phyloP scores from a whole-genome alignment of 2,888 invertebrate genomes.

The Drosophila macrospina region DNA sequence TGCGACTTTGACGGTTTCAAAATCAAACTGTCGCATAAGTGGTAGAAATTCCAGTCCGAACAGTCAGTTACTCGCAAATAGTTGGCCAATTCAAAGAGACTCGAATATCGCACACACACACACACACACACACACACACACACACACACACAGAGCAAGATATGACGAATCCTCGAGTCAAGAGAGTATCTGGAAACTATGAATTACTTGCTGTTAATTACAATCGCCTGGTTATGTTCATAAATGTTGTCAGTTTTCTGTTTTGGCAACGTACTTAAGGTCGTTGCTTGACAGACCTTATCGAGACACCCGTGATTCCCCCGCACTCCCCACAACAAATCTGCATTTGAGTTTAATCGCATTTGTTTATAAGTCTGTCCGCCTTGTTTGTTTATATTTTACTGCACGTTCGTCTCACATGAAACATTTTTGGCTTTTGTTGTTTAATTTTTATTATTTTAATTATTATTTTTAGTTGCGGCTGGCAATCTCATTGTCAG shows the following conservation, averaged over 20 bases:
- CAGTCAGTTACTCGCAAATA: conserved; percentile 30
- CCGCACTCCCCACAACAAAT: background rate
- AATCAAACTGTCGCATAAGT: conserved; percentile 12
- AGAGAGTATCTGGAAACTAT: conserved; percentile 27
- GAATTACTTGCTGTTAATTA: conserved; percentile 31
- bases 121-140: conserved; percentile 14
- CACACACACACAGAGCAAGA: conserved; percentile 7
- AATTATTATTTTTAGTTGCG: conserved; percentile 33
- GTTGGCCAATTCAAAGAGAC: conserved; percentile 51
- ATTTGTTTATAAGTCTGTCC: conserved; percentile 44
- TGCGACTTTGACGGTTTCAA: conserved; percentile 29
- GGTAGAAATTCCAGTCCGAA: conserved; percentile 35
- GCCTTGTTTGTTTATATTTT: conserved; percentile 48
- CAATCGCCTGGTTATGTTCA: conserved; percentile 32
- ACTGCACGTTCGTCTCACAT: conserved; percentile 42
- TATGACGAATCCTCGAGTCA: conserved; percentile 29
- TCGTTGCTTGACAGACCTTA: conserved; percentile 73
- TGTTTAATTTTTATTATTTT: conserved; percentile 56
- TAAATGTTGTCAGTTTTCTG: conserved; percentile 36
- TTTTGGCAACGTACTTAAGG: conserved; percentile 68
- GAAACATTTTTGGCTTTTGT: conserved; percentile 32
- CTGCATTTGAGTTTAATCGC: conserved; percentile 32
- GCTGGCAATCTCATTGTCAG: conserved; percentile 67
- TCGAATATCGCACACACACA: no score
- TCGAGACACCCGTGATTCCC: conserved; percentile 31